Evolutionary conservation across 2,113 vertebrate genomes (phyloP).

Genomic region (Paratilapia polleni): DNA sequence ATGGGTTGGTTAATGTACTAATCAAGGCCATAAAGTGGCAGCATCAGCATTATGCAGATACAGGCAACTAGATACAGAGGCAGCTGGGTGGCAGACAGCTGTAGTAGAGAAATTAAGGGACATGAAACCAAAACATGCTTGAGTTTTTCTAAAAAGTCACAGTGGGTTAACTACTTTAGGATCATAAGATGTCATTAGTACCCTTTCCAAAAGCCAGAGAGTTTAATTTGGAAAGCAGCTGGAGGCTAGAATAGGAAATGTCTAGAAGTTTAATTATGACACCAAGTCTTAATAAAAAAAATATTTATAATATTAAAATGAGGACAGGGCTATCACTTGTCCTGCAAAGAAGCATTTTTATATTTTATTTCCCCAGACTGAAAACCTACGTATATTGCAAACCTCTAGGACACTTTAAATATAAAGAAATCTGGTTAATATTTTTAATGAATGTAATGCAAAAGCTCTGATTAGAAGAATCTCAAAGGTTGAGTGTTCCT

Average conservation of each 20-base stretch:
- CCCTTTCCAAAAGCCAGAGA: neutral
- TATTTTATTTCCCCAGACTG: neutral
- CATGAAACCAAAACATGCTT: conserved; percentile 28
- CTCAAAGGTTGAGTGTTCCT: neutral
- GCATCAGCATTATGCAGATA: conserved; percentile 21
- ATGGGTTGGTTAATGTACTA: conserved; percentile 47
- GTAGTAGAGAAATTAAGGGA: neutral
- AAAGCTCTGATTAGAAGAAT: neutral
- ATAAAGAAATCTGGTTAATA: neutral
- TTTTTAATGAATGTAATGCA: neutral
- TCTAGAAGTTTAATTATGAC: neutral
- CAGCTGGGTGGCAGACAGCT: conserved; percentile 24
- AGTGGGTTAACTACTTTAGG: neutral
- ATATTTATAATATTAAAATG: neutral
- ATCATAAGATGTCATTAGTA: neutral
- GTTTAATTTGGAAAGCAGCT: neutral
- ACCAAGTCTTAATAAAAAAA: neutral
- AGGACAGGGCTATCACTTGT: neutral
- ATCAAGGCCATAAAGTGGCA: conserved; percentile 37
- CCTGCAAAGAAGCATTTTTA: accelerated
- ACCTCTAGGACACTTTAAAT: neutral
- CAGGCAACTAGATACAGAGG: conserved; percentile 3
- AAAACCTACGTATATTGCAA: neutral
- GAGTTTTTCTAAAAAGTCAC: conserved; percentile 22
- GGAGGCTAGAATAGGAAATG: neutral